Conservation (phyloP, 2,797 vertebrate genomes). For the Florisuga fusca region DNA sequence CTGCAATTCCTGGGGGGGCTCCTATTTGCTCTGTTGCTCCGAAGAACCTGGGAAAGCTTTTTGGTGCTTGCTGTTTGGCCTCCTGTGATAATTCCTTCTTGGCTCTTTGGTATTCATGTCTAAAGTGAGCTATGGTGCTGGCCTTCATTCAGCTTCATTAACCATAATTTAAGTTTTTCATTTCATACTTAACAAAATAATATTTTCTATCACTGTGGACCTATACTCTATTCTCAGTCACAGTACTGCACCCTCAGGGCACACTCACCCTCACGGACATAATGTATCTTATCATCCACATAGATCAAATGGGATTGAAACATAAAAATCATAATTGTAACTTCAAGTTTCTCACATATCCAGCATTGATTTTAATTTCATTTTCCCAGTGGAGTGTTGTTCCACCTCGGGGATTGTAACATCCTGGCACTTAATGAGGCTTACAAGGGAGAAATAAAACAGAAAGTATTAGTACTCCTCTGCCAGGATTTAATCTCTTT, state of each 20-base stretch:
- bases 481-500: constrained; percentile 2
- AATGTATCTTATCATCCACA: constrained; percentile 79
- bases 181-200: neutral
- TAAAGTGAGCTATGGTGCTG: neutral
- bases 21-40: neutral
- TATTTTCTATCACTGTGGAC: neutral
- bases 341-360: neutral
- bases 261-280: neutral
- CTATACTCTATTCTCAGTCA: neutral
- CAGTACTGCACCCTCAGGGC: neutral
- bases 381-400: constrained; percentile 13
- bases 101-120: neutral
- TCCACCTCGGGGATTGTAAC: neutral
- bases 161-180: neutral
- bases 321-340: constrained; percentile 59
- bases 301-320: constrained; percentile 62
- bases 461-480: neutral
- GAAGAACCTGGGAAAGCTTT: neutral
- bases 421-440: neutral
- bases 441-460: neutral
- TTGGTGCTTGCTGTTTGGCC: neutral
- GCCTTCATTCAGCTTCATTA: neutral
- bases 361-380: neutral
- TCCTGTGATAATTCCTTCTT: neutral
- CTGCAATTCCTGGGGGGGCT: neutral